phyloP scores from a whole-genome alignment of 2,888 invertebrate genomes.

The Drosophila ochracea region DNA sequence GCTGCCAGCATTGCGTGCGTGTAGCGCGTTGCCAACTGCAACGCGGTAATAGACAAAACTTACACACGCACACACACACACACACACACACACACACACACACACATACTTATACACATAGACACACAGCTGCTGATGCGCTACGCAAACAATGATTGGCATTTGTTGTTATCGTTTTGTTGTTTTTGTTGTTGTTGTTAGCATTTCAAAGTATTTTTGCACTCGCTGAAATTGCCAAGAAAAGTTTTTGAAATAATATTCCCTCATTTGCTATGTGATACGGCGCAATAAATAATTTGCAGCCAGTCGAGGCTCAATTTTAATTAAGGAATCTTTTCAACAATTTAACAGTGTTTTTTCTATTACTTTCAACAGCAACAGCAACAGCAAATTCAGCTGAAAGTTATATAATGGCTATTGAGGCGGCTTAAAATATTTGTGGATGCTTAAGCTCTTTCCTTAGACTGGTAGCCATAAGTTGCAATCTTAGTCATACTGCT shows the following conservation, averaged over 20 bases:
- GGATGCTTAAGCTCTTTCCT: not conserved
- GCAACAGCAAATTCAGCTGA: not conserved
- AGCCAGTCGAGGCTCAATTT: slow-evolving; percentile 58
- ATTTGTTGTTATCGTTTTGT: slow-evolving; percentile 72
- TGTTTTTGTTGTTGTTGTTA: slow-evolving; percentile 38
- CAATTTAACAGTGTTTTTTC: slow-evolving; percentile 35
- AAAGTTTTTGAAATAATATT: slow-evolving; percentile 73
- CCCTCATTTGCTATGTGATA: slow-evolving; percentile 63
- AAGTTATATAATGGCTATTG: slow-evolving; percentile 24
- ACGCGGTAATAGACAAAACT: slow-evolving; percentile 34
- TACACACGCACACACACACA: slow-evolving; percentile 11
- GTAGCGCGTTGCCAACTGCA: slow-evolving; percentile 53
- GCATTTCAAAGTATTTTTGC: slow-evolving; percentile 69
- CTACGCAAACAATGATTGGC: slow-evolving; percentile 80
- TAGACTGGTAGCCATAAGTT: not conserved
- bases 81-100: slow-evolving; percentile 7
- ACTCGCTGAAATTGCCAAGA: slow-evolving; percentile 70
- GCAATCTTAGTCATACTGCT: not conserved
- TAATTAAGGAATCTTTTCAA: slow-evolving; percentile 70
- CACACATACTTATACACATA: slow-evolving; percentile 7
- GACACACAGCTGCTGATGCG: slow-evolving; percentile 73
- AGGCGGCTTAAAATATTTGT: not conserved
- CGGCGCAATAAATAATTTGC: slow-evolving; percentile 48
- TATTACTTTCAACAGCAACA: slow-evolving; percentile 46
- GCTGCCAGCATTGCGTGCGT: slow-evolving; percentile 50